A percentile compares a stretch with the other conserved stretches of the same genome.
Conservation (phyloP, 2,113 vertebrate genomes). For the Gnathonemus longibarbis region DNA sequence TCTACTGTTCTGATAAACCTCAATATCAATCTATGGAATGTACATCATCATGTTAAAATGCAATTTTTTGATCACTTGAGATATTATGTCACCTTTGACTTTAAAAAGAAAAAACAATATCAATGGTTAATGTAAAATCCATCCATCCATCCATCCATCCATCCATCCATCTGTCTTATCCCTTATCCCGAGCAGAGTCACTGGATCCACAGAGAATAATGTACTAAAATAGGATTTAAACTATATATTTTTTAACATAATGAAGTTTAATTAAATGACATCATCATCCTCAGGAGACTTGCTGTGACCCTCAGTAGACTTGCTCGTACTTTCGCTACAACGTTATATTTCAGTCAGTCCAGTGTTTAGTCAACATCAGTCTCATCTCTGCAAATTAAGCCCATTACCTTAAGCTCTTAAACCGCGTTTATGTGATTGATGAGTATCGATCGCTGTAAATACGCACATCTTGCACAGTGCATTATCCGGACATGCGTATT, state of each 20-base stretch:
- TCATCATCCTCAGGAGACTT: background rate
- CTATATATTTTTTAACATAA: constrained; percentile 1
- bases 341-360: constrained; percentile 3
- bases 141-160: constrained; percentile 29
- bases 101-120: constrained; percentile 27
- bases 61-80: constrained; percentile 34
- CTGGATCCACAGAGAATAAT: constrained; percentile 12
- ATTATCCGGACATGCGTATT: constrained; percentile 24
- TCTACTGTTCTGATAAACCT: constrained; percentile 22
- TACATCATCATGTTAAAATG: constrained; percentile 13
- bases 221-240: constrained; percentile 23
- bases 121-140: background rate
- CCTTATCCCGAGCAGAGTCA: background rate
- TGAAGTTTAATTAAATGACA: constrained; percentile 3
- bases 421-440: constrained; percentile 30
- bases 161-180: constrained; percentile 22
- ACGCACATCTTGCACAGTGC: constrained; percentile 24
- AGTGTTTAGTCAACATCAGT: constrained; percentile 1
- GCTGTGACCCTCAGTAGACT: constrained; percentile 18
- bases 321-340: constrained; percentile 1
- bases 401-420: constrained; percentile 19
- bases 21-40: constrained; percentile 22
- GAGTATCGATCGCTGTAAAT: constrained; percentile 32
- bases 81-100: constrained; percentile 26
- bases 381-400: constrained; percentile 23